phyloP scores from a whole-genome alignment of 2,888 invertebrate genomes.

The Mesorhabditis belari region DNA sequence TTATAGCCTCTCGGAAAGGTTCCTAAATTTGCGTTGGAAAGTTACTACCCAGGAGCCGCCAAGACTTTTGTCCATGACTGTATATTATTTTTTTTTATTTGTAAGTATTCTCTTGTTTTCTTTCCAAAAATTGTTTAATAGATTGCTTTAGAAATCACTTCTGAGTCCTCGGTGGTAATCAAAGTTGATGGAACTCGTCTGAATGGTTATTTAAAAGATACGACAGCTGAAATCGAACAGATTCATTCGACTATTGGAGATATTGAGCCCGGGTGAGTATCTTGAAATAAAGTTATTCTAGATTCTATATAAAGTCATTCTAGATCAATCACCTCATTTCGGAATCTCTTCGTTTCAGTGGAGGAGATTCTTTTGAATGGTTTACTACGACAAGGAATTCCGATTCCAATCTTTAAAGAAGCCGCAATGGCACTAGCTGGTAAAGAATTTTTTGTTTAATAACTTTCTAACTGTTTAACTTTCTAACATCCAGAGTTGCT shows the following conservation, averaged over 20 bases:
- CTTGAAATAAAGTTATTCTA: background rate
- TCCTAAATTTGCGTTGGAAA: no score
- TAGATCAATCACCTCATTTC: background rate
- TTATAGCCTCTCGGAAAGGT: no score
- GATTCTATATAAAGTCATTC: background rate
- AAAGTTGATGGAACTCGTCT: background rate
- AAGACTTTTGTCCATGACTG: no score
- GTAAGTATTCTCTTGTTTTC: no score
- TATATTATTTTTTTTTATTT: no score
- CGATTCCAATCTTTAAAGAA: background rate
- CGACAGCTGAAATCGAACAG: background rate
- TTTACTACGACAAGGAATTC: background rate
- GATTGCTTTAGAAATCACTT: no score
- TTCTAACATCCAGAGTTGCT: no score
- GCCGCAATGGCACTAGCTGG: background rate
- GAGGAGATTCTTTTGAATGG: background rate
- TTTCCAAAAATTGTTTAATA: no score
- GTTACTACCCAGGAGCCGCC: no score
- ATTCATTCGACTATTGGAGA: background rate
- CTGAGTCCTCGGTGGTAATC: background rate
- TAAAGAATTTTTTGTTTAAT: background rate
- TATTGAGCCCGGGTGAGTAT: background rate
- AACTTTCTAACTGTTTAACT: background rate
- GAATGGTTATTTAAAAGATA: background rate
- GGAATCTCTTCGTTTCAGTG: background rate